Evolutionary conservation across 2,797 vertebrate species (phyloP), one percentile per base, ranked within the genome.

Genomic region (Chromobotia macracanthus): DNA sequence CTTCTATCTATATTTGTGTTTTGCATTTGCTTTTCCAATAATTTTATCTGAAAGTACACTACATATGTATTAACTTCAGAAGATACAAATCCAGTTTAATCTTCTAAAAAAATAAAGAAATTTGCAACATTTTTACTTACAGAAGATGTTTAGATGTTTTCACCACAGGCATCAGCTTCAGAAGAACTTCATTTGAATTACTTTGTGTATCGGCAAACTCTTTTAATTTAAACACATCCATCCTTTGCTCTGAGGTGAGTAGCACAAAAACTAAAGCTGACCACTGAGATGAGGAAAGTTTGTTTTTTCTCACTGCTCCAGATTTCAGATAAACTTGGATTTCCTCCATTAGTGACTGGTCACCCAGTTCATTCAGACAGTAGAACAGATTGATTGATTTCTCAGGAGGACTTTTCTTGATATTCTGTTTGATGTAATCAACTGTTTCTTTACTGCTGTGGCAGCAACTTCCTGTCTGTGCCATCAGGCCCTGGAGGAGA

Each of bases 281-380:
- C 50, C 50, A 51, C 4, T 51, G 50, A 6, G 50, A 51, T 18
- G 50, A 51, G 3, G 48, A 46, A 18, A 51, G 16, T 51, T n/a
- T 18, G 0, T 0, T 51, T 51, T 5, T n/a, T 51, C 5, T 53
- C 2, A 19, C 7, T 53, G 18, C 51, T 53, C 6, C n/a, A 10
- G 51, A 53, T 55, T 55, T 19, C 51, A 55, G 8, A 19, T 2
- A 19, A 19, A 0, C 6, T 3, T 55, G 18, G 1, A 55, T 55
- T 1, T 2, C 51, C 51, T 19, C n/a, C 8, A 19, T 19, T 19
- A 55, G 1, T 10, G n/a, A 55, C 8, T 21, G 51, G 8, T 55
- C 18, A 55, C n/a, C 51, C 51, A 55, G 51, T 19, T 55, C 51
- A 55, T 55, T 55, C n/a, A n/a, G n/a, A n/a, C n/a, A n/a, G n/a